Evolutionary conservation across 2,888 invertebrate genomes (phyloP).

Genomic region (Nudaria mundana): DNA sequence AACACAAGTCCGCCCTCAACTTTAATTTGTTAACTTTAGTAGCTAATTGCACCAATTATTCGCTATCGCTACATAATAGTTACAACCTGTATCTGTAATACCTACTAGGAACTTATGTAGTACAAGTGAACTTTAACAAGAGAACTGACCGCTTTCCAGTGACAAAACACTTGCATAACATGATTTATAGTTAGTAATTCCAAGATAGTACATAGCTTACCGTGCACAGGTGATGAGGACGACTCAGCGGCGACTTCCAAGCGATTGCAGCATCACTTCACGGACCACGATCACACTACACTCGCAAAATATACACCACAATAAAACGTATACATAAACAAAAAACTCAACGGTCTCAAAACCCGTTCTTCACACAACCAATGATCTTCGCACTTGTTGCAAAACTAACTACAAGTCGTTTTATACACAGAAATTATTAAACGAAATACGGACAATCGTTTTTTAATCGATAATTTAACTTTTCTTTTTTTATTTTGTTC

Average conservation of each 20-base stretch:
- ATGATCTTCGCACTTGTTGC: conserved; percentile 63
- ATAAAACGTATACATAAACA: conserved; percentile 64
- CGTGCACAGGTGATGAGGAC: conserved; percentile 45
- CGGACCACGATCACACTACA: conserved; percentile 46
- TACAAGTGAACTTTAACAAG: too few species aligned
- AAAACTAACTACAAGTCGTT: conserved; percentile 60
- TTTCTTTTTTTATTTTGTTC: conserved; percentile 39
- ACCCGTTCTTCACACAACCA: conserved; percentile 63
- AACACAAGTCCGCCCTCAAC: too few species aligned
- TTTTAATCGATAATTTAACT: conserved; percentile 67
- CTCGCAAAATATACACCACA: conserved; percentile 58
- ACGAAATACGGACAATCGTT: conserved; percentile 53
- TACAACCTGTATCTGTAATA: too few species aligned
- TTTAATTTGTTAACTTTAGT: too few species aligned
- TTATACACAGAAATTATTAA: conserved; percentile 51
- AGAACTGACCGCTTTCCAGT: conserved; percentile 30
- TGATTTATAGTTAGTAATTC: conserved; percentile 26
- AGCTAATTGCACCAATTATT: too few species aligned
- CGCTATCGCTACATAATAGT: too few species aligned
- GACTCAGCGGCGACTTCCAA: conserved; percentile 45
- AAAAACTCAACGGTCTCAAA: conserved; percentile 68
- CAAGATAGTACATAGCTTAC: conserved; percentile 42
- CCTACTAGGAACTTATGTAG: too few species aligned
- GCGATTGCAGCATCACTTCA: conserved; percentile 57
- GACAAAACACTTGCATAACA: conserved; percentile 43